Evolutionary conservation across 2,888 invertebrate genomes (phyloP).

Genomic region (Mimumesa dahlbomi): DNA sequence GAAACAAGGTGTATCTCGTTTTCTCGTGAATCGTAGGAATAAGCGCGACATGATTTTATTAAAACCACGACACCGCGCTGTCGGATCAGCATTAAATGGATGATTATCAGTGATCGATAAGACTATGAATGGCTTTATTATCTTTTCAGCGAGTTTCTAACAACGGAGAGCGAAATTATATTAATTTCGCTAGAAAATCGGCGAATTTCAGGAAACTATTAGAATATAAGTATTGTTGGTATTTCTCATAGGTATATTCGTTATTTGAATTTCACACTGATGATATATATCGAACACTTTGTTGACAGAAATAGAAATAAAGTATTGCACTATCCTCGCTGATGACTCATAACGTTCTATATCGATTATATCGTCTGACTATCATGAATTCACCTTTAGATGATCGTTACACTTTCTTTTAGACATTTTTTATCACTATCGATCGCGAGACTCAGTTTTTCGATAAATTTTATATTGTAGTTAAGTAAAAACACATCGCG

Average conservation of each 20-base stretch:
- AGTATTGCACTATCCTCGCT: too few species aligned
- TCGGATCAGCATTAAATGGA: background rate
- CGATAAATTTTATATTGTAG: too few species aligned
- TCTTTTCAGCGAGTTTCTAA: background rate
- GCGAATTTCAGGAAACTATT: too few species aligned
- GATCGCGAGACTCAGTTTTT: too few species aligned
- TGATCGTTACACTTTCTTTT: conserved; percentile 7
- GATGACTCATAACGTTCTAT: background rate
- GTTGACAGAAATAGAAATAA: too few species aligned
- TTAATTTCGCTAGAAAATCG: too few species aligned
- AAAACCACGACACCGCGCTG: background rate
- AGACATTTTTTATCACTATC: conserved; percentile 1
- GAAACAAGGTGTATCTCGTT: too few species aligned
- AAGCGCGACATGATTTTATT: background rate
- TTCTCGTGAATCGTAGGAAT: background rate
- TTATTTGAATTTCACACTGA: too few species aligned
- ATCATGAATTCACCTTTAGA: background rate
- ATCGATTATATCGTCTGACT: background rate
- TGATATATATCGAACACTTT: too few species aligned
- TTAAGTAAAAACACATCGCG: too few species aligned
- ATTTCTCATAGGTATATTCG: too few species aligned
- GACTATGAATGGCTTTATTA: conserved; percentile 9
- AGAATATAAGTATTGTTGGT: too few species aligned
- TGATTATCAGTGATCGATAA: conserved; percentile 19
- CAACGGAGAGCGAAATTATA: conserved; percentile 1